A percentile compares a stretch with the other conserved stretches of the same genome.
Evolutionary conservation across 2,888 invertebrate genomes (phyloP).

Genomic region (Glomeris marginata): DNA sequence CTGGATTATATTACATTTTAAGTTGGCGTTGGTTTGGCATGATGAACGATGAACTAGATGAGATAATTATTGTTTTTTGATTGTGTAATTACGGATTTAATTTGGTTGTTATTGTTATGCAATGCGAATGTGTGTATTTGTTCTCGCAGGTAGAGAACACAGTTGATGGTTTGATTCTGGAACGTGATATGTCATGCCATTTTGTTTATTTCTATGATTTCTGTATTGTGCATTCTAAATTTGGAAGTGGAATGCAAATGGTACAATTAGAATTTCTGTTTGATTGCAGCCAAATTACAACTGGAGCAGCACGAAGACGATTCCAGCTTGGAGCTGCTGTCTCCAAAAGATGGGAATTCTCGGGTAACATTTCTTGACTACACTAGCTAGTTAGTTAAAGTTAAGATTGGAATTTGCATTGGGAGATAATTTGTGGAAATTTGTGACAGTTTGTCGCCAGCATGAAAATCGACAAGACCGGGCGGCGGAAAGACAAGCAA

Average conservation of each 20-base stretch:
- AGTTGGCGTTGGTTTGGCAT: too few relatives aligned
- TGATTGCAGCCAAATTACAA: slow-evolving; percentile 7
- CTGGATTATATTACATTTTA: too few relatives aligned
- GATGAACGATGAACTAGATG: too few relatives aligned
- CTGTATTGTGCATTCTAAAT: neutral
- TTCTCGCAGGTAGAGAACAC: neutral
- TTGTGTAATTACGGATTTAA: too few relatives aligned
- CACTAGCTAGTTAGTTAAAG: slow-evolving; percentile 7
- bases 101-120: too few relatives aligned
- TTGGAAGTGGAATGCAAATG: neutral
- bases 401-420: neutral
- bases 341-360: slow-evolving; percentile 48
- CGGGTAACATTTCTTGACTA: too few relatives aligned
- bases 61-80: too few relatives aligned
- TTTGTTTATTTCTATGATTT: neutral
- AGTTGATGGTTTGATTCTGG: neutral
- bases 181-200: neutral
- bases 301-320: slow-evolving; percentile 41
- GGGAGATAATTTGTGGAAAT: neutral
- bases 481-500: slow-evolving; percentile 47
- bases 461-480: slow-evolving; percentile 36
- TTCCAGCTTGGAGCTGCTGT: slow-evolving; percentile 47
- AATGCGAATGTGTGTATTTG: neutral
- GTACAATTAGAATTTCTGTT: neutral
- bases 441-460: too few relatives aligned